These are phyloP conservation scores for Phenganax marumi DNA, from an alignment of 92 coral and sea anemone genomes.

Conservation along the genomic window DNA sequence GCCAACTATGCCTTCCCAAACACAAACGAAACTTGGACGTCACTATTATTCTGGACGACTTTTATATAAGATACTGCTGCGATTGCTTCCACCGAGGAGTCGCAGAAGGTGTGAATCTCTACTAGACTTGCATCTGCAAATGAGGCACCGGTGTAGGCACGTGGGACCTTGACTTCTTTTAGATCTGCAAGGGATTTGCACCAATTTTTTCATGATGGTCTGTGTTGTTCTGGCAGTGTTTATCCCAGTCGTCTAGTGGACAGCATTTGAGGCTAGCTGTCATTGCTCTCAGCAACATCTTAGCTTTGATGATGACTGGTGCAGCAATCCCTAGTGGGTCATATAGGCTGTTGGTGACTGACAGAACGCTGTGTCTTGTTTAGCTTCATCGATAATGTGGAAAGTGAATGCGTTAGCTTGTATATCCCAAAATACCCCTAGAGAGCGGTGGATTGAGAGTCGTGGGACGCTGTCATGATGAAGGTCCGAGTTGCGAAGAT, in stretches of 20 bases:
- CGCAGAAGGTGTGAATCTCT: too few relatives aligned
- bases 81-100: too few relatives aligned
- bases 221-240: conserved; percentile 24
- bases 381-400: neutral
- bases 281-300: conserved; percentile 27
- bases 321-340: conserved; percentile 45
- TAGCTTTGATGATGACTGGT: conserved; percentile 37
- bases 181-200: conserved; percentile 23
- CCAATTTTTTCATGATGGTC: conserved; percentile 38
- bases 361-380: conserved; percentile 37
- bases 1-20: too few relatives aligned
- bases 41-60: too few relatives aligned
- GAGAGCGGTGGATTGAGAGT: conserved; percentile 30
- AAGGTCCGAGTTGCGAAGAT: neutral
- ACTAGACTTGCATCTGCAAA: neutral
- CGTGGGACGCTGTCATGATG: conserved; percentile 12
- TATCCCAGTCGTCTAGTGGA: conserved; percentile 18
- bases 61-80: too few relatives aligned
- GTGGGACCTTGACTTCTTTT: conserved; percentile 14
- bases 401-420: conserved; percentile 34
- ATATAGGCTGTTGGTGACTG: conserved; percentile 31
- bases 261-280: neutral
- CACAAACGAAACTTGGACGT: too few relatives aligned
- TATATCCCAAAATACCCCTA: conserved; percentile 42
- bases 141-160: neutral